These are phyloP conservation scores for Argentina silus DNA, from an alignment of 2,797 vertebrate species.

Conservation along the genomic window DNA sequence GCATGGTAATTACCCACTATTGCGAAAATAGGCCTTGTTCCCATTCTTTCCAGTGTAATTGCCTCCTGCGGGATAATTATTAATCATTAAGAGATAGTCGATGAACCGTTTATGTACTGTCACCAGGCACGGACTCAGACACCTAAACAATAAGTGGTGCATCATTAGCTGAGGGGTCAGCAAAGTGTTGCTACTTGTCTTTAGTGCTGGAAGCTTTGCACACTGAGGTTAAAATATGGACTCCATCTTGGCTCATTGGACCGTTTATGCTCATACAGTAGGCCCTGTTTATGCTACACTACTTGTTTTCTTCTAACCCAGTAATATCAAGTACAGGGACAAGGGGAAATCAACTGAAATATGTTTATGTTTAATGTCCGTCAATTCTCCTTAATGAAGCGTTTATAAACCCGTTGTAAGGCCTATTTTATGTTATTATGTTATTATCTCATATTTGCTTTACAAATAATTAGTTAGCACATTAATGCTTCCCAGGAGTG, in stretches of 20 bases:
- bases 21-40: constrained; percentile 56
- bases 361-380: too few relatives aligned
- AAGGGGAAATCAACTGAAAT: too few relatives aligned
- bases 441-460: too few relatives aligned
- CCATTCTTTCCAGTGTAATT: constrained; percentile 61
- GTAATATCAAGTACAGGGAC: too few relatives aligned
- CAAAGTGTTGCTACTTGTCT: constrained; percentile 40
- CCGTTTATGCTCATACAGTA: neutral
- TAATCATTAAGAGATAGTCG: constrained; percentile 71
- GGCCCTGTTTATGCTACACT: too few relatives aligned
- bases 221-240: neutral
- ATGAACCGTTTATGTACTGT: constrained; percentile 62
- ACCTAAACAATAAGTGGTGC: constrained; percentile 56
- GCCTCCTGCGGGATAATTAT: constrained; percentile 73
- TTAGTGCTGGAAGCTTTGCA: neutral
- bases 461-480: too few relatives aligned
- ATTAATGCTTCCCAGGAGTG: too few relatives aligned
- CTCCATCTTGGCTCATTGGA: neutral
- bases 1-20: constrained; percentile 65
- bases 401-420: too few relatives aligned
- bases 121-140: constrained; percentile 53
- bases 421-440: too few relatives aligned
- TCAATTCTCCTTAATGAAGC: too few relatives aligned
- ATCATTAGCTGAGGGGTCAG: constrained; percentile 67
- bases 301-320: too few relatives aligned